Conservation (phyloP, 2,888 invertebrate genomes). For the Plebejus argus region DNA sequence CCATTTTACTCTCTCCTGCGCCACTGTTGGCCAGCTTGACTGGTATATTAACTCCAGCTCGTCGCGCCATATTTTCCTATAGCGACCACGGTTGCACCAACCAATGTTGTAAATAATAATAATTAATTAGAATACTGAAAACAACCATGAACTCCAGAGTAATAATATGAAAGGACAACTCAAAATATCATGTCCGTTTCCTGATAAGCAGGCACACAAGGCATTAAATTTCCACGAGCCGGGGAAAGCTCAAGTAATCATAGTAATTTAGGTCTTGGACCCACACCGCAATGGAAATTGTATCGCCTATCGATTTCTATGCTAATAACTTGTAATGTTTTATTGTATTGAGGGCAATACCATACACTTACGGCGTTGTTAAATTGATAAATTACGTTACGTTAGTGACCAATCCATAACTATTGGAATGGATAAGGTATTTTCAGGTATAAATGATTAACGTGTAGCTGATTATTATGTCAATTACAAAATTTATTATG, state of each 20-base stretch:
- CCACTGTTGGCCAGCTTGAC: too few relatives aligned
- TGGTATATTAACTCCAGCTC: too few relatives aligned
- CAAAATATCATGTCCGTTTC: slow-evolving; percentile 17
- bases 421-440: not conserved
- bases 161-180: not conserved
- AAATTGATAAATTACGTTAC: not conserved
- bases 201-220: slow-evolving; percentile 43
- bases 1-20: too few relatives aligned
- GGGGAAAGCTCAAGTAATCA: slow-evolving; percentile 52
- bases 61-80: too few relatives aligned
- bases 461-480: not conserved
- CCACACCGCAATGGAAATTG: slow-evolving; percentile 55
- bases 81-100: too few relatives aligned
- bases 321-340: slow-evolving; percentile 50
- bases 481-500: not conserved
- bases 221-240: slow-evolving; percentile 47
- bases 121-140: too few relatives aligned
- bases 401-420: not conserved
- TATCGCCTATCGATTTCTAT: slow-evolving; percentile 60
- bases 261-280: slow-evolving; percentile 49
- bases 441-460: not conserved
- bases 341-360: slow-evolving; percentile 34
- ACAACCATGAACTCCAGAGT: not conserved
- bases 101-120: too few relatives aligned
- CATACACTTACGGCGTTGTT: not conserved